Evolutionary conservation across 2,888 invertebrate genomes (phyloP).

Genomic region (Rhyacophila evoluta): DNA sequence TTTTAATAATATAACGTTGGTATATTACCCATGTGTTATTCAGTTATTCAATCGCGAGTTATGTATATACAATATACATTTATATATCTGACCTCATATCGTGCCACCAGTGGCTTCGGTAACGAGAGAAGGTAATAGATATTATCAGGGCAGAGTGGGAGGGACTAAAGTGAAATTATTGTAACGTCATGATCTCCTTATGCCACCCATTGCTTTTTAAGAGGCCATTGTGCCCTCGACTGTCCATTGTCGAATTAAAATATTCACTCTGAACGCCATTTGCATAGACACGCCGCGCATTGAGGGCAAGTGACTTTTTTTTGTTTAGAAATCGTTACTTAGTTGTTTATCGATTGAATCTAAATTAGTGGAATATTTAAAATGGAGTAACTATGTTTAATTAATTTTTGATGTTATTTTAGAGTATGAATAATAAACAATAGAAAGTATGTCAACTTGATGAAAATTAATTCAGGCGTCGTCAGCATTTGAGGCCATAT

Average conservation of each 20-base stretch:
- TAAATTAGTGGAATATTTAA: not conserved
- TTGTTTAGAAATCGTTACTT: not conserved
- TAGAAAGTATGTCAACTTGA: no score
- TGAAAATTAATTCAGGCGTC: no score
- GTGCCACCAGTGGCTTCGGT: constrained; percentile 7
- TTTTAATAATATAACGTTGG: no score
- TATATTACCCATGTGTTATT: no score
- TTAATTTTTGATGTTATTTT: no score
- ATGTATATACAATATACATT: no score
- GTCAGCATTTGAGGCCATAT: no score
- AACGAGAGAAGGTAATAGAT: constrained; percentile 25
- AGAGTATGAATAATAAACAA: no score
- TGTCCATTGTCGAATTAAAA: constrained; percentile 23
- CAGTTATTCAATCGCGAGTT: constrained; percentile 16
- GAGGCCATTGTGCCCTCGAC: constrained; percentile 42
- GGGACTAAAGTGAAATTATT: constrained; percentile 1
- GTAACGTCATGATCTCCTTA: constrained; percentile 45
- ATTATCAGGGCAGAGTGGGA: constrained; percentile 28
- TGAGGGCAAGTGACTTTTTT: not conserved
- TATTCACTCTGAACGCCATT: constrained; percentile 5
- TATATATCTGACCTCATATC: not conserved
- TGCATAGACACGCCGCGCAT: constrained; percentile 2
- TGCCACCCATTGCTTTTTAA: constrained; percentile 51
- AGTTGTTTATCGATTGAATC: constrained; percentile 6
- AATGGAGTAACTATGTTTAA: no score